phyloP scores from a whole-genome alignment of 2,888 invertebrate species.

The Diloba caeruleocephala region DNA sequence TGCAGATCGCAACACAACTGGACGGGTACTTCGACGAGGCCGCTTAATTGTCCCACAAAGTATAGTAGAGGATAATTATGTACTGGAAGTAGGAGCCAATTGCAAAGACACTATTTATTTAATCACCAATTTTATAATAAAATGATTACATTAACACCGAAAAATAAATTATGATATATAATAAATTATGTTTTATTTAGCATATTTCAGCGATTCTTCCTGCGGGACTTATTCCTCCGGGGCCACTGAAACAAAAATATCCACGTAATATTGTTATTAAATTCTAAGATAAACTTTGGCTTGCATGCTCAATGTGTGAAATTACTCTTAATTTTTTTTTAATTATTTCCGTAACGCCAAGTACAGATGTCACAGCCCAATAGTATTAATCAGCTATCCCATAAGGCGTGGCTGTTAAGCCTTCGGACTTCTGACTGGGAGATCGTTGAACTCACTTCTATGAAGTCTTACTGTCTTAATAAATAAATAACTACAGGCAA shows the following conservation, averaged over 20 bases:
- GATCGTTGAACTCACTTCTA: no score
- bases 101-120: conserved; percentile 41
- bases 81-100: conserved; percentile 27
- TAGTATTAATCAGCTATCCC: no score
- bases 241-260: conserved; percentile 81
- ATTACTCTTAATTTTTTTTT: background rate
- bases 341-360: no score
- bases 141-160: conserved; percentile 23
- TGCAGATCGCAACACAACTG: conserved; percentile 92
- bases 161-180: conserved; percentile 1
- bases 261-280: conserved; percentile 13
- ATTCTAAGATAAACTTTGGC: conserved; percentile 28
- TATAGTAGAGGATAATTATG: conserved; percentile 37
- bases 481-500: no score
- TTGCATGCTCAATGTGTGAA: conserved; percentile 10
- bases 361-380: conserved; percentile 1
- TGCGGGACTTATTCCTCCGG: conserved; percentile 61
- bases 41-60: conserved; percentile 83
- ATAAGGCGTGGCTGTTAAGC: no score
- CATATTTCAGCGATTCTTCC: conserved; percentile 45
- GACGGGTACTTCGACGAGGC: conserved; percentile 98
- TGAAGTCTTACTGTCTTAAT: no score
- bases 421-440: no score
- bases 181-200: conserved; percentile 16
- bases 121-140: conserved; percentile 28